Evolutionary conservation across 2,888 invertebrate species (phyloP).

Genomic region (Tenthredo amoena): DNA sequence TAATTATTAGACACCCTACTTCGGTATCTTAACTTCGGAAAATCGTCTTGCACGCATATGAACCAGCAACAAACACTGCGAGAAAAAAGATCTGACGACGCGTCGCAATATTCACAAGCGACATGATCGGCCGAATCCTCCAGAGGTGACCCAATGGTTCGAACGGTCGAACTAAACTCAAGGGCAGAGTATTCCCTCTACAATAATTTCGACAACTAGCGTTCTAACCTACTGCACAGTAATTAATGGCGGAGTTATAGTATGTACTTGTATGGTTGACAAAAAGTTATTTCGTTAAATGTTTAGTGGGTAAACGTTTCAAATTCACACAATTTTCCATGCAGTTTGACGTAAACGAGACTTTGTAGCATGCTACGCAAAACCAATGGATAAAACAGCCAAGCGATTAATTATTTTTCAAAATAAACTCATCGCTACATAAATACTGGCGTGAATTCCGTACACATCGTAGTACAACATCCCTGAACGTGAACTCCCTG

Average conservation of each 20-base stretch:
- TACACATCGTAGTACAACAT: background rate
- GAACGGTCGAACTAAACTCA: background rate
- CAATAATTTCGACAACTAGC: background rate
- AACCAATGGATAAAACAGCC: conserved; percentile 25
- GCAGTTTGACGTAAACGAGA: conserved; percentile 12
- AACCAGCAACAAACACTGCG: too few relatives aligned
- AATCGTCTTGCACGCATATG: too few relatives aligned
- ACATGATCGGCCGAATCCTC: background rate
- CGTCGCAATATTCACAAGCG: background rate
- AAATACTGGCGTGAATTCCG: background rate
- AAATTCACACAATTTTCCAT: background rate
- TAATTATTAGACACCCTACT: background rate
- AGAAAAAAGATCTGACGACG: background rate
- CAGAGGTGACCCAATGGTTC: background rate
- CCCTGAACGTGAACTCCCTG: background rate
- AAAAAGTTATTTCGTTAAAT: conserved; percentile 26
- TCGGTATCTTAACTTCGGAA: background rate
- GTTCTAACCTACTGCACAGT: conserved; percentile 52
- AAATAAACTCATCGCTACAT: background rate
- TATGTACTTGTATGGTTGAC: conserved; percentile 45
- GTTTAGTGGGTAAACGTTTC: background rate
- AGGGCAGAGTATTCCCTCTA: conserved; percentile 33
- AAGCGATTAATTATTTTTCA: background rate
- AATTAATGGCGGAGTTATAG: conserved; percentile 49
- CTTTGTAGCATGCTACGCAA: conserved; percentile 19